Evolutionary conservation across 2,888 invertebrate genomes (phyloP), one percentile per base, ranked within the genome.

Genomic region (Herminia tarsipennalis): DNA sequence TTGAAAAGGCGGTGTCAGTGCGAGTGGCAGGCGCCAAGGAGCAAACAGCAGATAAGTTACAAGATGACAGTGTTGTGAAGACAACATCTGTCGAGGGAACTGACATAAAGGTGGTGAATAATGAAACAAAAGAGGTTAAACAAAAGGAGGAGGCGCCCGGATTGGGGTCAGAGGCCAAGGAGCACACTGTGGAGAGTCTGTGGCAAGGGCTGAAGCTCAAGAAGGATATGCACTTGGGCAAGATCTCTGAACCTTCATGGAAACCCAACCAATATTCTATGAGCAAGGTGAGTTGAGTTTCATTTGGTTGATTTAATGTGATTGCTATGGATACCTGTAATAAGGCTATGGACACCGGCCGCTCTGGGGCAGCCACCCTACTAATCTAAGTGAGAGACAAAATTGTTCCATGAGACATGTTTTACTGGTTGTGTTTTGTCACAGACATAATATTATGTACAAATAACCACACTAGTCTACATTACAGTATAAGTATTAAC

Each of bases 191-290:
- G 4, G 83, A 86, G 25, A 77, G 86, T 4, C 58, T 91, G 9
- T 76, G 85, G 73, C 84, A 85, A 48, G 91, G 91, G 0, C 67
- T 91, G 17, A 82, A 82, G 28, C 60, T 88, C 27, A 88, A 86
- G 48, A 89, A 85, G 22, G 88, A 91, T 46, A 57, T 84, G 28
- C 83, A 81, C 46, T 81, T 90, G 16, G 91, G 91, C 13, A 87
- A 88, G 58, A 82, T 90, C 38, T 86, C 90, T 0, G 83, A 88
- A 43, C 80, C 79, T 1, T 74, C 75, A 4, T 90, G 90, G 91
- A 90, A 85, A 51, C 64, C 77, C 0, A 84, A 81, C 43, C 88
- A 85, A 43, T 86, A 86, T 18, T 55, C 76, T 0, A 71, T 90
- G 12, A 81, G 84, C n/a, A 89, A 90, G 84, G 91, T 90, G 32